These are phyloP conservation scores for Clinocottus analis DNA, from an alignment of 2,113 vertebrate genomes.

Conservation along the genomic window DNA sequence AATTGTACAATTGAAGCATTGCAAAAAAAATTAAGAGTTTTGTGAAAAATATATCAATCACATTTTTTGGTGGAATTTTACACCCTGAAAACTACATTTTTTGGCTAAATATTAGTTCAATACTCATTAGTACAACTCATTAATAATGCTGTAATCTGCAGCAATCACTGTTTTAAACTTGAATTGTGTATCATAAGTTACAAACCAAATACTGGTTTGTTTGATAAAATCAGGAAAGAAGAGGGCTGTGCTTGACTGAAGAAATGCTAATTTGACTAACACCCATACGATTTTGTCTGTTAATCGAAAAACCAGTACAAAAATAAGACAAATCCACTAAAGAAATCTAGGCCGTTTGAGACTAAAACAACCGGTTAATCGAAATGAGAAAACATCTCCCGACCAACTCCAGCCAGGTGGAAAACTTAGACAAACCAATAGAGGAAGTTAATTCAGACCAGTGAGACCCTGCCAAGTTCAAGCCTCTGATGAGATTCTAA, in stretches of 20 bases:
- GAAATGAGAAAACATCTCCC: neutral
- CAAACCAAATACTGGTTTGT: conserved; percentile 7
- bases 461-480: conserved; percentile 74
- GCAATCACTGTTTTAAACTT: neutral
- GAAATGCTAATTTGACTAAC: too few species aligned
- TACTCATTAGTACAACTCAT: neutral
- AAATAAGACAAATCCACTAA: neutral
- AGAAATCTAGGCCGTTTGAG: neutral
- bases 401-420: conserved; percentile 48
- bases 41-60: neutral
- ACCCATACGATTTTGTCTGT: too few species aligned
- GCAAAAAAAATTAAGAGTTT: neutral
- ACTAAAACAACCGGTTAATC: neutral
- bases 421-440: conserved; percentile 41
- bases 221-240: neutral
- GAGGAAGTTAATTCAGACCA: conserved; percentile 65
- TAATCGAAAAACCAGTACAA: neutral
- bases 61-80: neutral
- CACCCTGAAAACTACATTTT: neutral
- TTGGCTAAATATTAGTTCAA: neutral
- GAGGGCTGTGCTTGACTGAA: too few species aligned
- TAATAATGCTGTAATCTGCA: neutral
- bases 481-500: conserved; percentile 78
- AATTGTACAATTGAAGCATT: neutral
- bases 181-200: neutral